Base-by-base conservation (phyloP, 2,113 vertebrate species). In the Cairina moschata region DNA sequence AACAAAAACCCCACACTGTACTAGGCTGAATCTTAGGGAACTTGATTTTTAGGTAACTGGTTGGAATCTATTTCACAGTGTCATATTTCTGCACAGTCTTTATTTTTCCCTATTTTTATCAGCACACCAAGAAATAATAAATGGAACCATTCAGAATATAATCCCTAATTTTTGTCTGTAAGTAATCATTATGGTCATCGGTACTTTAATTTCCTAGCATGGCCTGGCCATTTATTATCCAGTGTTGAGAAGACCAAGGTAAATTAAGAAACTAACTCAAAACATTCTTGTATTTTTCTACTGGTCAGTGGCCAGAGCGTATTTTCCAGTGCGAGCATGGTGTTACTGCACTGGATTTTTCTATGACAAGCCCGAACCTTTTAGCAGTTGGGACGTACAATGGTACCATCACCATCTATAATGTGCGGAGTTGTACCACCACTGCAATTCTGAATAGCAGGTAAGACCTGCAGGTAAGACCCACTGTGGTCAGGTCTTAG, bases 291-390 rank as follows among this genome's bases (percentile, higher is more conserved):
- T 26, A 0, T 66, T 67, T 88, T 60, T 85, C 55, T 42, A 46
- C 78, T 54, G 48, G 25, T 44, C 93, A 99, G 99, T 99, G 99
- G 99, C 99, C 99, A 38, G 99, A 99, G 82, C 97, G 98, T 23
- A 44, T 98, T 91, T 98, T 99, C 94, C 92, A 18, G 20, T 99
- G 98, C 13, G 69, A 96, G 29, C 95, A 97, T 9, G 97, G 98
- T 1, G 98, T 99, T 10, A 99, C 98, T 0, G 96, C 98, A 6
- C 29, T 99, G 97, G 99, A 99, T 93, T 99, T 99, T 66, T 99
- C 99, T 4, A 48, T 56, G 44, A 95, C 18, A 3, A 90, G 91
- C n/a, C 98, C 98, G 1, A 95, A 97, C 13, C 98, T 98, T 44
- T 42, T 99, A 79, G 99, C 99, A 4, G 98, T 99, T 18, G 99